Percentiles rank a stretch among this genome's conserved stretches.
Evolutionary conservation across 1,140 invertebrate species (phyloP).

Genomic region (Microplitis mediator): DNA sequence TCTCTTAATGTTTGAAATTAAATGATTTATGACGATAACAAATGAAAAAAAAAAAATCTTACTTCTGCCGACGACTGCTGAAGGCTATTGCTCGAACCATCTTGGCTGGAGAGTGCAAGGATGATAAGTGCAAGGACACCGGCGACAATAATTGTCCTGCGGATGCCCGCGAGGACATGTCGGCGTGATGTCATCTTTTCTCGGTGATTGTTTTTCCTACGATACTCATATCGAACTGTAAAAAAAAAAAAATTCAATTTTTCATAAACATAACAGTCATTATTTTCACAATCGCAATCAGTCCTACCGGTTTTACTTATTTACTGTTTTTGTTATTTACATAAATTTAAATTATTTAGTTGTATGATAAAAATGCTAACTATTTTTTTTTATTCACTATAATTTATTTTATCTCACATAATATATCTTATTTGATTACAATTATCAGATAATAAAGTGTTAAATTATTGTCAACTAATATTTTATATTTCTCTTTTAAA

Average conservation of each 20-base stretch:
- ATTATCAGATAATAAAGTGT: too few species aligned
- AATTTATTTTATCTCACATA: too few species aligned
- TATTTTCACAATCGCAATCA: neutral
- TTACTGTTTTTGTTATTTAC: neutral
- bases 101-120: constrained; percentile 53
- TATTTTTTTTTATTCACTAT: too few species aligned
- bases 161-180: constrained; percentile 54
- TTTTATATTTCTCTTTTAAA: too few species aligned
- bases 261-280: neutral
- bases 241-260: constrained; percentile 16
- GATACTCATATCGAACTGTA: constrained; percentile 61
- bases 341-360: neutral
- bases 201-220: constrained; percentile 48
- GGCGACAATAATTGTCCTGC: constrained; percentile 50
- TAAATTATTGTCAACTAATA: too few species aligned
- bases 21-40: neutral
- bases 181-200: constrained; percentile 61
- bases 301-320: too few species aligned
- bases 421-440: too few species aligned
- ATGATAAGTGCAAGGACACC: constrained; percentile 53
- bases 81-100: constrained; percentile 44
- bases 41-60: constrained; percentile 25
- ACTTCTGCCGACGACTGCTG: constrained; percentile 48
- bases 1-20: neutral
- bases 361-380: too few species aligned